phyloP scores from a whole-genome alignment of 2,888 invertebrate species.

The Acanthococcus lagerstroemiae region DNA sequence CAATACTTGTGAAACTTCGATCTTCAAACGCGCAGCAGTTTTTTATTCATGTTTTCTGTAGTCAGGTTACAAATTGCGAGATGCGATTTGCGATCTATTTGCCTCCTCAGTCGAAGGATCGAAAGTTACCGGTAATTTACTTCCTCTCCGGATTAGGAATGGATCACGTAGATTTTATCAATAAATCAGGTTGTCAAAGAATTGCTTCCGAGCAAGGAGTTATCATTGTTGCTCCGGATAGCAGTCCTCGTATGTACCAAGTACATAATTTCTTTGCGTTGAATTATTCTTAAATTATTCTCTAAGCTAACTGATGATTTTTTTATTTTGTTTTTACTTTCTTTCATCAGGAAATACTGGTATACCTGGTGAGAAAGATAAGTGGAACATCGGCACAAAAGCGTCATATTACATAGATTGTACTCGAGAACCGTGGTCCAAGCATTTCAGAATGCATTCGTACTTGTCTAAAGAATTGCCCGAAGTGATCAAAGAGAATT shows the following conservation, averaged over 20 bases:
- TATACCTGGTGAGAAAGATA: conserved; percentile 81
- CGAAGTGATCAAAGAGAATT: conserved; percentile 61
- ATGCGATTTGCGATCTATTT: conserved; percentile 91
- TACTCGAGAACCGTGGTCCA: conserved; percentile 78
- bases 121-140: conserved; percentile 71
- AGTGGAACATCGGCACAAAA: conserved; percentile 88
- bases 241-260: conserved; percentile 60
- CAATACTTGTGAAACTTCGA: too few species aligned
- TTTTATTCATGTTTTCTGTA: conserved; percentile 39
- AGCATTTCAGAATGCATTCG: conserved; percentile 87
- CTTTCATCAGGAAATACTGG: conserved; percentile 42
- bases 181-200: conserved; percentile 89
- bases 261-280: neutral
- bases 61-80: conserved; percentile 65
- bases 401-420: conserved; percentile 97
- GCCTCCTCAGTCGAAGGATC: conserved; percentile 61
- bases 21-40: too few species aligned
- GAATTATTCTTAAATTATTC: too few species aligned
- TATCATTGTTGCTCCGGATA: conserved; percentile 87
- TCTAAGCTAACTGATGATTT: neutral
- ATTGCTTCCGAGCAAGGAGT: conserved; percentile 77
- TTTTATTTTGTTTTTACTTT: neutral
- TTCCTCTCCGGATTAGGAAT: conserved; percentile 89
- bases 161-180: conserved; percentile 88
- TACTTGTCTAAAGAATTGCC: conserved; percentile 85